Percentiles rank a stretch among this genome's conserved stretches.
phyloP scores from a whole-genome alignment of 2,113 vertebrate species.

The Acinonyx jubatus region DNA sequence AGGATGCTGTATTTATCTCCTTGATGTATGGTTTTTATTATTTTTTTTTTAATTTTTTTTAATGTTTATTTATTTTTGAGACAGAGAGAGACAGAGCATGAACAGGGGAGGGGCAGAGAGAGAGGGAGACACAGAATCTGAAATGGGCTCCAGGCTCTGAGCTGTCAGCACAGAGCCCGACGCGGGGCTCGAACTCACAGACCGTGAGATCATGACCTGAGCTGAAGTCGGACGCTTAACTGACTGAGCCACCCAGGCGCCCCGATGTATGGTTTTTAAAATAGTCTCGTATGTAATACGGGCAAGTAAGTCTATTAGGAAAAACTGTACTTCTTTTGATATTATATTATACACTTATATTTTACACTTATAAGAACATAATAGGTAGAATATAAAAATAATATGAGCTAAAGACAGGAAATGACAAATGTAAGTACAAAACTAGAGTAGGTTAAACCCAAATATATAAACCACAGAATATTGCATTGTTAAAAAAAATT shows the following conservation, averaged over 20 bases:
- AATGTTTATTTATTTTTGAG: too few relatives aligned
- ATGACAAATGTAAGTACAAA: background rate
- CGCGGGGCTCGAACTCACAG: too few relatives aligned
- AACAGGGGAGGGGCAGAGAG: too few relatives aligned
- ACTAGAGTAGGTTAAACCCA: background rate
- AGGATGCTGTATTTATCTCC: background rate
- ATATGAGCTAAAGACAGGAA: background rate
- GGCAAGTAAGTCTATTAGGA: background rate
- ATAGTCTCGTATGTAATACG: background rate
- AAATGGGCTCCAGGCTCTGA: too few relatives aligned
- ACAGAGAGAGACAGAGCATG: too few relatives aligned
- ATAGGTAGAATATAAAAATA: background rate
- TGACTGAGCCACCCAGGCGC: too few relatives aligned
- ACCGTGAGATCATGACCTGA: too few relatives aligned
- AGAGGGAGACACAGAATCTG: too few relatives aligned
- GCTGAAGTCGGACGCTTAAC: too few relatives aligned
- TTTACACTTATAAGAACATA: background rate
- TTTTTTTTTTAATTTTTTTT: too few relatives aligned
- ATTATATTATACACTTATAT: background rate
- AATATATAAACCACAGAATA: background rate
- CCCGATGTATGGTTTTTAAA: background rate
- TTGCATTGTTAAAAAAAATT: background rate
- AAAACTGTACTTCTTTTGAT: background rate
- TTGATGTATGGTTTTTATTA: background rate
- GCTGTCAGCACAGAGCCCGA: too few relatives aligned